These are phyloP conservation scores for Eulemur macaco DNA, from an alignment of 2,113 vertebrate genomes.

Conservation along the genomic window DNA sequence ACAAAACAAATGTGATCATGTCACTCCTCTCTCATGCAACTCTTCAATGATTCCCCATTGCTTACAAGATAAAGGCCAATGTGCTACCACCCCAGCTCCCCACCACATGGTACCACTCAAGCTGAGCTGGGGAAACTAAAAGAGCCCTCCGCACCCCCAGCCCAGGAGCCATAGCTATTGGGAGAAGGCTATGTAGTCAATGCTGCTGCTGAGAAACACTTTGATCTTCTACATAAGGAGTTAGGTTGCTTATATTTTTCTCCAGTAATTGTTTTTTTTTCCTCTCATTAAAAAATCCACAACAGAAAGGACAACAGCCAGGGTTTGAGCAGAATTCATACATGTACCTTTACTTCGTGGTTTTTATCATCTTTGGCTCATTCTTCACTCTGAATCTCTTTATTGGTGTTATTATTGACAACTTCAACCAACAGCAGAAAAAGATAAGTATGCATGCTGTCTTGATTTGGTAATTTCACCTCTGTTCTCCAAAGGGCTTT, in stretches of 20 bases:
- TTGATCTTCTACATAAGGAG: not conserved
- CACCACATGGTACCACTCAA: not conserved
- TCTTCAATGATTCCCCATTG: not conserved
- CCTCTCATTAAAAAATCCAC: slow-evolving; percentile 33
- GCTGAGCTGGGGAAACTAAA: not conserved
- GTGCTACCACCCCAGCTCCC: not conserved
- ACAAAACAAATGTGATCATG: not conserved
- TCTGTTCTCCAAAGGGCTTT: not conserved
- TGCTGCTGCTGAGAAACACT: not conserved
- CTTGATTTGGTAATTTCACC: not conserved
- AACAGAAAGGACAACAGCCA: slow-evolving; percentile 87
- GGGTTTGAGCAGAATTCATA: slow-evolving; percentile 86
- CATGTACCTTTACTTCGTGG: slow-evolving; percentile 94
- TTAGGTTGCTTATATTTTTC: not conserved
- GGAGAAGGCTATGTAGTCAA: not conserved
- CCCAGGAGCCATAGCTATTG: too few relatives aligned
- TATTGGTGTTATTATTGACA: slow-evolving; percentile 98
- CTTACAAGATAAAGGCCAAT: not conserved
- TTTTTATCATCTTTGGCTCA: slow-evolving; percentile 98
- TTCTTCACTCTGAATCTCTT: slow-evolving; percentile 99
- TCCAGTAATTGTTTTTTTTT: slow-evolving; percentile 44
- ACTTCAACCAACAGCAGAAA: slow-evolving; percentile 98
- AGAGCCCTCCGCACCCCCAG: not conserved
- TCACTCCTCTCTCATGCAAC: not conserved
- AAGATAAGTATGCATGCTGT: slow-evolving; percentile 92